Conservation (phyloP, 2,797 vertebrate species). For the Leucoraja ocellata region DNA sequence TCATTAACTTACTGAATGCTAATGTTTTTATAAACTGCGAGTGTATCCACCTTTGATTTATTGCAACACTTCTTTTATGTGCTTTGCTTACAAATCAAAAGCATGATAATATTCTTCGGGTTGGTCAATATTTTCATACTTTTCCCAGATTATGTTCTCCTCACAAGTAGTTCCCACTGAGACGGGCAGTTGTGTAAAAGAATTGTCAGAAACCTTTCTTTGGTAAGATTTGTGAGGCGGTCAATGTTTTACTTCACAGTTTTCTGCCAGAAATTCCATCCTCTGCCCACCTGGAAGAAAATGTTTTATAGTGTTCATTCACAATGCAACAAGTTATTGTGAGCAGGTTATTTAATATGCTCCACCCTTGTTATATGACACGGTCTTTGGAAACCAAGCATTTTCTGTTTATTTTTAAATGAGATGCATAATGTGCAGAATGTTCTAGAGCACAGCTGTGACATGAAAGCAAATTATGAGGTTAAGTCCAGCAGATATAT, state of each 20-base stretch:
- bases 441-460: not conserved
- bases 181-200: slow-evolving; percentile 25
- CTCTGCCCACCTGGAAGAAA: slow-evolving; percentile 30
- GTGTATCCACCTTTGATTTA: slow-evolving; percentile 40
- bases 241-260: not conserved
- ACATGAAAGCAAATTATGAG: not conserved
- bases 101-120: slow-evolving; percentile 42
- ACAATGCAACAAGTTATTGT: slow-evolving; percentile 35
- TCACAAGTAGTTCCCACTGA: slow-evolving; percentile 39
- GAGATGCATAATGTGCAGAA: not conserved
- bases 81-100: slow-evolving; percentile 42
- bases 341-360: slow-evolving; percentile 30
- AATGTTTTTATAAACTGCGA: slow-evolving; percentile 42
- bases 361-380: slow-evolving; percentile 25
- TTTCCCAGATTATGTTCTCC: slow-evolving; percentile 38
- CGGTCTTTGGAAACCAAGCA: not conserved
- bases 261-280: slow-evolving; percentile 33
- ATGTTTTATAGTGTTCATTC: slow-evolving; percentile 28
- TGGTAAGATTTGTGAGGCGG: slow-evolving; percentile 30
- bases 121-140: slow-evolving; percentile 44
- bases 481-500: not conserved
- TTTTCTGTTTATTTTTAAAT: slow-evolving; percentile 30
- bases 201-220: slow-evolving; percentile 39
- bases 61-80: slow-evolving; percentile 44
- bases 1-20: slow-evolving; percentile 43